A percentile compares a stretch with the other conserved stretches of the same genome.
These are phyloP conservation scores for Kradibia gibbosae DNA, from an alignment of 1,140 invertebrate species.

Conservation along the genomic window DNA sequence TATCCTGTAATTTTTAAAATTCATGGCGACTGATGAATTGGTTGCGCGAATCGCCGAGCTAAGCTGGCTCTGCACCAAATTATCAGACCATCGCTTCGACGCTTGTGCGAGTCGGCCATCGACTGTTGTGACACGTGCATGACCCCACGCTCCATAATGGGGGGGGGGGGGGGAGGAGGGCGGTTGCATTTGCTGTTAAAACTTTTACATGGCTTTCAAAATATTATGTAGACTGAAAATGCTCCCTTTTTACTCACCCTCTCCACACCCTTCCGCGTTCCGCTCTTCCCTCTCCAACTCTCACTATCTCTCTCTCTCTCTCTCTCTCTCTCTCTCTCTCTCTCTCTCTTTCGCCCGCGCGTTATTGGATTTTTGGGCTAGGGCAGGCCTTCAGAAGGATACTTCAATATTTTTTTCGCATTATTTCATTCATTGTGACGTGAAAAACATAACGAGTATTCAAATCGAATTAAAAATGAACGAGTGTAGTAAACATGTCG, in stretches of 20 bases:
- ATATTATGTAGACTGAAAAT: conserved; percentile 27
- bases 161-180: neutral
- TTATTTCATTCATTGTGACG: too few relatives aligned
- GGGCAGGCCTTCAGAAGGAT: too few relatives aligned
- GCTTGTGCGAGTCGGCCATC: conserved; percentile 7
- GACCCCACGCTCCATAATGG: neutral
- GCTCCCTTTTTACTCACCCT: too few relatives aligned
- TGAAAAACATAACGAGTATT: too few relatives aligned
- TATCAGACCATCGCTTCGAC: conserved; percentile 20
- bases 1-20: neutral
- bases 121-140: conserved; percentile 25
- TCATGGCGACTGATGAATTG: neutral
- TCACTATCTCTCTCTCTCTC: neutral
- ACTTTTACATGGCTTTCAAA: neutral
- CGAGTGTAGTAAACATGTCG: too few relatives aligned
- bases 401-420: too few relatives aligned
- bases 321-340: neutral
- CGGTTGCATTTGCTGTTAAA: neutral
- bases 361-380: too few relatives aligned
- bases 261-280: too few relatives aligned
- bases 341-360: too few relatives aligned
- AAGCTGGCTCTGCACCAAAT: conserved; percentile 48
- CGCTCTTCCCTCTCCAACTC: neutral
- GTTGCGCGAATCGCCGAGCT: conserved; percentile 13
- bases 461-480: too few relatives aligned